Conservation (phyloP, 2,797 vertebrate species). For the Melanotaenia nigrans region DNA sequence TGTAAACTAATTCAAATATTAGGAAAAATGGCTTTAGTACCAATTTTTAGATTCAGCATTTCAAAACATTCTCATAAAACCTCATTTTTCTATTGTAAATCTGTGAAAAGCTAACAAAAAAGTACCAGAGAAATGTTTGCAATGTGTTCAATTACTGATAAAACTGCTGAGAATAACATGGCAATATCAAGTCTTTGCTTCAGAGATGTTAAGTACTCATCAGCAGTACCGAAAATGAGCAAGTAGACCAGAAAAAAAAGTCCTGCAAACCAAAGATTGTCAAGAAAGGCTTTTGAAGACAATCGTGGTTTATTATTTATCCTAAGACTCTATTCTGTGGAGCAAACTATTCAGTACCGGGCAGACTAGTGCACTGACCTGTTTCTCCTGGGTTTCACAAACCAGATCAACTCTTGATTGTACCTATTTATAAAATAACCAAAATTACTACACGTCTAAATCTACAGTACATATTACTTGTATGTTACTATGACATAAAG, state of each 20-base stretch:
- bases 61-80: background rate
- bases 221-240: slow-evolving; percentile 17
- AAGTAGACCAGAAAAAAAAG: slow-evolving; percentile 9
- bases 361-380: background rate
- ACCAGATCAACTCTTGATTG: slow-evolving; percentile 1
- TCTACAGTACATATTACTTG: slow-evolving; percentile 9
- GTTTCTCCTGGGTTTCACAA: slow-evolving; percentile 5
- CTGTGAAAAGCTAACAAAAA: slow-evolving; percentile 14
- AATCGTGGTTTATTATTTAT: background rate
- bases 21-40: background rate
- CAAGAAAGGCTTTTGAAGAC: background rate
- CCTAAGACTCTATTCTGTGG: slow-evolving; percentile 6
- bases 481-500: background rate
- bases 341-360: slow-evolving; percentile 30
- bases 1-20: background rate
- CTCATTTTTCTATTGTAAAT: background rate
- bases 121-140: background rate
- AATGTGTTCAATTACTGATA: slow-evolving; percentile 6
- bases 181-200: slow-evolving; percentile 1
- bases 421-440: slow-evolving; percentile 17
- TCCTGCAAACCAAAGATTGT: background rate
- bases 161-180: slow-evolving; percentile 1
- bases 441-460: slow-evolving; percentile 17
- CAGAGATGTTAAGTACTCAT: slow-evolving; percentile 2
- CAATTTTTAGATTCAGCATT: background rate